Conservation (phyloP, 2,797 vertebrate species). For the Eremophila alpestris region DNA sequence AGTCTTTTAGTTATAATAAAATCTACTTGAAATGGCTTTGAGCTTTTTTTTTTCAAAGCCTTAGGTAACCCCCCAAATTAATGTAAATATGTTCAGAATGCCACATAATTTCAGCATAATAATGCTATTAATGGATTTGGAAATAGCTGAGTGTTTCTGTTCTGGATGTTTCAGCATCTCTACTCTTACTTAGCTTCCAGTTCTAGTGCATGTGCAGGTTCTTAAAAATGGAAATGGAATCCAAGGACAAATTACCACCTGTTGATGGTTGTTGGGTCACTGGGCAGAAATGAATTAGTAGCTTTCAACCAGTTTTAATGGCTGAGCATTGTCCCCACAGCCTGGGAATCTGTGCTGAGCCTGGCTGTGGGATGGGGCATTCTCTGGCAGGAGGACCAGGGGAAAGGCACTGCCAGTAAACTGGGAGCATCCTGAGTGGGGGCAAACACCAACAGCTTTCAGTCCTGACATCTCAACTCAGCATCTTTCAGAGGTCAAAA, state of each 20-base stretch:
- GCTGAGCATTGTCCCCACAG: background rate
- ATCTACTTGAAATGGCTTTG: background rate
- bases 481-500: background rate
- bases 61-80: background rate
- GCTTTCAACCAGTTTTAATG: background rate
- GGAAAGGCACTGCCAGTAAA: background rate
- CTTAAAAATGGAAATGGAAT: background rate
- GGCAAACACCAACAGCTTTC: background rate
- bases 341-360: background rate
- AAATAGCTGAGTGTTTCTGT: background rate
- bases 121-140: constrained; percentile 3
- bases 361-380: background rate
- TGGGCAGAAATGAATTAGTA: background rate
- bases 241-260: background rate
- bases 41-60: background rate
- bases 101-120: constrained; percentile 7
- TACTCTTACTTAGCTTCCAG: background rate
- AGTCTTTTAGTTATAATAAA: background rate
- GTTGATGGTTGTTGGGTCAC: background rate
- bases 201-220: background rate
- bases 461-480: background rate
- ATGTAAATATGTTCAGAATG: background rate
- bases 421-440: background rate
- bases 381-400: background rate
- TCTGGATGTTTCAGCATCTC: background rate